Percentiles rank a stretch among this genome's conserved stretches.
phyloP scores from a whole-genome alignment of 2,797 vertebrate genomes.

The Neosilurus mollespiculum region DNA sequence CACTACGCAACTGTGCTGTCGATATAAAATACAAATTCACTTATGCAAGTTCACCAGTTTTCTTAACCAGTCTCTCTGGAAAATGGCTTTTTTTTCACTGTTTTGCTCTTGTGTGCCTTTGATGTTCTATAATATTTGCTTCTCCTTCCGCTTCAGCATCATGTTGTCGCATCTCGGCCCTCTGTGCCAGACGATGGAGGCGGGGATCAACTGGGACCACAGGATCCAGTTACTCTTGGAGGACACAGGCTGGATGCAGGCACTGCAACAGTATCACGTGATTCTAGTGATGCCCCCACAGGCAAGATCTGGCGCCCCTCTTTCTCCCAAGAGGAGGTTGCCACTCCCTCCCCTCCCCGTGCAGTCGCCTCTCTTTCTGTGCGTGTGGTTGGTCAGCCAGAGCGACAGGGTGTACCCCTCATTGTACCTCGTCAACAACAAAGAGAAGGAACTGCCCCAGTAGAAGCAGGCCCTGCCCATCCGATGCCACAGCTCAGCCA shows the following conservation, averaged over 20 bases:
- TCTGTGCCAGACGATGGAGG: slow-evolving; percentile 55
- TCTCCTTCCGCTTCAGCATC: slow-evolving; percentile 56
- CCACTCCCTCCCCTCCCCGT: slow-evolving; percentile 70
- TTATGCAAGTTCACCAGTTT: background rate
- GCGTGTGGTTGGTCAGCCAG: slow-evolving; percentile 73
- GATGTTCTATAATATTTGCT: background rate
- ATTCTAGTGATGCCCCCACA: slow-evolving; percentile 37
- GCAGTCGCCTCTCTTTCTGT: slow-evolving; percentile 79
- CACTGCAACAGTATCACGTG: slow-evolving; percentile 48
- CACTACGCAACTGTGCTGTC: too few species aligned
- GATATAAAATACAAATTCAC: background rate
- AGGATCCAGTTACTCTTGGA: slow-evolving; percentile 55
- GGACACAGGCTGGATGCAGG: slow-evolving; percentile 51
- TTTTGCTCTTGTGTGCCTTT: background rate
- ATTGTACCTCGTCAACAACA: slow-evolving; percentile 67
- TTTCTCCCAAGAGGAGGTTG: slow-evolving; percentile 65
- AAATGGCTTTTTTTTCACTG: background rate
- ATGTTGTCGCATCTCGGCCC: slow-evolving; percentile 54
- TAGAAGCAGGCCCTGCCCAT: slow-evolving; percentile 68
- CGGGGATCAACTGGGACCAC: slow-evolving; percentile 50
- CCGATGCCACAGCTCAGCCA: slow-evolving; percentile 69
- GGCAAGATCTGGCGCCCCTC: slow-evolving; percentile 48
- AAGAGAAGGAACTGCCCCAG: slow-evolving; percentile 68
- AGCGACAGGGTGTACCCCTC: slow-evolving; percentile 67
- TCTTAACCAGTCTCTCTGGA: background rate